Base-by-base conservation (phyloP, 2,113 vertebrate genomes). In the Equus przewalskii region DNA sequence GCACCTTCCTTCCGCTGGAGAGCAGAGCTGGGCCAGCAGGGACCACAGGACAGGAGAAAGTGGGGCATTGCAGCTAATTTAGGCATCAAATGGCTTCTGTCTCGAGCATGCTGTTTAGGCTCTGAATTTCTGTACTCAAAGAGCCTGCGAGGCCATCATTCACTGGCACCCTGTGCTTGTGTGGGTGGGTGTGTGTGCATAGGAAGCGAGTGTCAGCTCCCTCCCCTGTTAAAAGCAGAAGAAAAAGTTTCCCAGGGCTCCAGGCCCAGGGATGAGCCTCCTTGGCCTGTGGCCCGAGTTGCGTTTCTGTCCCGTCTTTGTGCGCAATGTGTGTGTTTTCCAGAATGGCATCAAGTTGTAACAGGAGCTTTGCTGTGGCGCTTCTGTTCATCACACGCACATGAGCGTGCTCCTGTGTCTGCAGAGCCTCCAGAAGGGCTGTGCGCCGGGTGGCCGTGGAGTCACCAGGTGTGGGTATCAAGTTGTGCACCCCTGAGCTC, bases 381-480 rank as follows among this genome's bases (percentile, higher is more conserved):
- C 16, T 69, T 76, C 3, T 12, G n/a, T 36, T 76, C 9, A 4
- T 1, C 5, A 1, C 2, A 4, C 10, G 0, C 6, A 1, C 10
- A 3, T 11, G 6, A 4, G 0, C 15, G 28, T 36, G 54, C 15
- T 58, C n/a, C 11, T 26, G 2, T 9, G 12, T 80, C 60, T 1
- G 9, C 73, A 18, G n/a, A 58, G n/a, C n/a, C 28, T 46, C 54
- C 36, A 6, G 26, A 18, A 72, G 69, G 30, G 30, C 95, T 36
- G 1, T 41, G 44, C 26, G 21, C 58, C n/a, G 16, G 0, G 5
- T 28, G 13, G 26, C 36, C 15, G 1, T 56, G 67, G 91, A 28
- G 46, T 15, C 22, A 1, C 36, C 3, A 1, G 49, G 21, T 6
- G 0, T 14, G 26, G 28, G 64, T 18, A 36, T 62, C 24, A 21